phyloP scores from a whole-genome alignment of 2,113 vertebrate species.

The Sturnus vulgaris region DNA sequence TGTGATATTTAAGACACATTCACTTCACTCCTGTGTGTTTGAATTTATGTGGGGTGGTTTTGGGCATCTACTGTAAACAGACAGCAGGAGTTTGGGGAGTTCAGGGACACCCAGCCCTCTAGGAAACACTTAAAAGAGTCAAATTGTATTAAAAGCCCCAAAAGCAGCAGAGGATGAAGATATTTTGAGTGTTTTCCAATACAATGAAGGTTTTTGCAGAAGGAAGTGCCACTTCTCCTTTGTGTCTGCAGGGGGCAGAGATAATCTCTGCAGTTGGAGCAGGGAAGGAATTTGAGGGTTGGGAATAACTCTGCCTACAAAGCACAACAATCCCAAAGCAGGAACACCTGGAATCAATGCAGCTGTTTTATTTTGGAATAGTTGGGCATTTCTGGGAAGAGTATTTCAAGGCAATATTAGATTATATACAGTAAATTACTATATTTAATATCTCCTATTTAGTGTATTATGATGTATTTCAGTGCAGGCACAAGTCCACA shows the following conservation, averaged over 20 bases:
- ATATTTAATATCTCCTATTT: not conserved
- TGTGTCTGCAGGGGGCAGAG: constrained; percentile 23
- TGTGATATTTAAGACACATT: rapidly evolving
- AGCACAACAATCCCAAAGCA: not conserved
- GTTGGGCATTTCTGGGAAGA: not conserved
- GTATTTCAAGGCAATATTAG: not conserved
- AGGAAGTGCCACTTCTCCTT: not conserved
- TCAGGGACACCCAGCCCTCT: not conserved
- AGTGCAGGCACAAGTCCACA: not conserved
- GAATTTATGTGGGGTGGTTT: not conserved
- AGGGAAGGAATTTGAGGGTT: not conserved
- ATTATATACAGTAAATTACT: not conserved
- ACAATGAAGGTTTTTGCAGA: rapidly evolving
- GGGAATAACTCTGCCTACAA: not conserved
- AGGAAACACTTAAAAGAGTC: not conserved
- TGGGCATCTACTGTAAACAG: not conserved
- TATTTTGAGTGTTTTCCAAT: rapidly evolving
- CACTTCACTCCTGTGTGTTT: not conserved
- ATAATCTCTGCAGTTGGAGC: not conserved
- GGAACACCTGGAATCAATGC: rapidly evolving
- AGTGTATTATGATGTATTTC: not conserved
- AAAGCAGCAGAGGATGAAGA: not conserved
- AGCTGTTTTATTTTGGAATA: not conserved
- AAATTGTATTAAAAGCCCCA: not conserved
- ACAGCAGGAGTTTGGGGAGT: not conserved